phyloP scores from a whole-genome alignment of 2,113 vertebrate species.

The Megaceryle maxima region DNA sequence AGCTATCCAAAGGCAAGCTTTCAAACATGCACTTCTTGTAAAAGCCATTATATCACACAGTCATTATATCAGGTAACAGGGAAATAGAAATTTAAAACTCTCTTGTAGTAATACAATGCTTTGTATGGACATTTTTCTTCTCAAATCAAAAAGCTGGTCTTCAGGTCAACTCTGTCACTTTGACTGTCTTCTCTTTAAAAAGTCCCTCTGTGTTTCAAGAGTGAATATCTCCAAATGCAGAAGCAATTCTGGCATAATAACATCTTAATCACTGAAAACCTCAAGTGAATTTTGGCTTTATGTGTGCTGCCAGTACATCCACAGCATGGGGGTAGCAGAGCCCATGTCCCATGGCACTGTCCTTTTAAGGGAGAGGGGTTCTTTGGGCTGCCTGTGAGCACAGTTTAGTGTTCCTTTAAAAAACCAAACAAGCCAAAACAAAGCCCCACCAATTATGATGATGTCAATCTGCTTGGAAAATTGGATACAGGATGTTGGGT shows the following conservation, averaged over 20 bases:
- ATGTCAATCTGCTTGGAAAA: background rate
- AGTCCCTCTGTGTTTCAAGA: background rate
- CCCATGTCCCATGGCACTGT: background rate
- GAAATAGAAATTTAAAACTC: background rate
- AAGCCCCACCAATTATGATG: background rate
- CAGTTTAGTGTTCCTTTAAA: background rate
- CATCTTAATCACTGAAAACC: background rate
- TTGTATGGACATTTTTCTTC: background rate
- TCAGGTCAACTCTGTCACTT: background rate
- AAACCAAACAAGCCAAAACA: background rate
- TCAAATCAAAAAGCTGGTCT: background rate
- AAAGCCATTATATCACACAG: background rate
- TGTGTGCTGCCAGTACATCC: background rate
- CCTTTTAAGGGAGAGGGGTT: background rate
- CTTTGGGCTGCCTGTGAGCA: background rate
- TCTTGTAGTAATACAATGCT: background rate
- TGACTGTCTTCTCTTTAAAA: background rate
- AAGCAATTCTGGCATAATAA: background rate
- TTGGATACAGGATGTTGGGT: background rate
- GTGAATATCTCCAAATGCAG: background rate
- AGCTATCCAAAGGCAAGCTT: background rate
- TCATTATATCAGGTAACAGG: background rate
- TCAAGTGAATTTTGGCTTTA: background rate
- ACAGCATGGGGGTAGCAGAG: background rate
- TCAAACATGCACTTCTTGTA: background rate